phyloP scores from a whole-genome alignment of 1,140 invertebrate genomes.

The Aradophagus sp. region DNA sequence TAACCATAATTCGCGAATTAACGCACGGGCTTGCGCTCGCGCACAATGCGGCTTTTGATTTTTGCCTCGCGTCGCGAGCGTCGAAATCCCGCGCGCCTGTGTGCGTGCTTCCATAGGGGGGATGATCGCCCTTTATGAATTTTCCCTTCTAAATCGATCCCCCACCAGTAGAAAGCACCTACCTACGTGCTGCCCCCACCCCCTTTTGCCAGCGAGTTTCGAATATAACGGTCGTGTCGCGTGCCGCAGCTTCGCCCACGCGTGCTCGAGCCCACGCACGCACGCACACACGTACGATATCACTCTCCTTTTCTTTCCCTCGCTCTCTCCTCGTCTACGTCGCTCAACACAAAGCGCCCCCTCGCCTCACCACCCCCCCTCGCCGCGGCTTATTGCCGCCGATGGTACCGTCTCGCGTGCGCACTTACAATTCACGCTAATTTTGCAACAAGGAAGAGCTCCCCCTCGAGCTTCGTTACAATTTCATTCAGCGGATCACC shows the following conservation, averaged over 20 bases:
- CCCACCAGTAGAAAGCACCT: conserved; percentile 39
- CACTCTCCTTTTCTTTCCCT: background rate
- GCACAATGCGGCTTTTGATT: conserved; percentile 16
- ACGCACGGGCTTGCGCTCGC: conserved; percentile 5
- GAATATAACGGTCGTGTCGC: conserved; percentile 75
- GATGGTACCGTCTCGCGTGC: conserved; percentile 14
- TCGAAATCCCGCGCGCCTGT: conserved; percentile 20
- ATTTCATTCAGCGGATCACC: conserved; percentile 36
- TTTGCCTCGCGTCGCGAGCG: conserved; percentile 36
- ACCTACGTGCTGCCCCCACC: conserved; percentile 32
- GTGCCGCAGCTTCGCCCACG: conserved; percentile 75
- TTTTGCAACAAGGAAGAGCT: conserved; percentile 40
- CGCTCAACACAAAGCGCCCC: conserved; percentile 19
- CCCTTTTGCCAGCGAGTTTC: conserved; percentile 59
- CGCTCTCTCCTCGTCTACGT: conserved; percentile 8
- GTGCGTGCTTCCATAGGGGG: conserved; percentile 29
- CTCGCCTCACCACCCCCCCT: too few relatives aligned
- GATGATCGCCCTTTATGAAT: conserved; percentile 49
- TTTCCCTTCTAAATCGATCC: conserved; percentile 64
- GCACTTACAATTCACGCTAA: conserved; percentile 45
- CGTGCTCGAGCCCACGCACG: conserved; percentile 66
- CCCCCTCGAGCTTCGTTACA: conserved; percentile 29
- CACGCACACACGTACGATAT: conserved; percentile 20
- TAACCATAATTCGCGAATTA: conserved; percentile 33
- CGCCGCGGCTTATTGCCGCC: background rate